Percentiles rank a stretch among this genome's conserved stretches.
Conservation (phyloP, 2,113 vertebrate species). For the Herpetotheres cachinnans region DNA sequence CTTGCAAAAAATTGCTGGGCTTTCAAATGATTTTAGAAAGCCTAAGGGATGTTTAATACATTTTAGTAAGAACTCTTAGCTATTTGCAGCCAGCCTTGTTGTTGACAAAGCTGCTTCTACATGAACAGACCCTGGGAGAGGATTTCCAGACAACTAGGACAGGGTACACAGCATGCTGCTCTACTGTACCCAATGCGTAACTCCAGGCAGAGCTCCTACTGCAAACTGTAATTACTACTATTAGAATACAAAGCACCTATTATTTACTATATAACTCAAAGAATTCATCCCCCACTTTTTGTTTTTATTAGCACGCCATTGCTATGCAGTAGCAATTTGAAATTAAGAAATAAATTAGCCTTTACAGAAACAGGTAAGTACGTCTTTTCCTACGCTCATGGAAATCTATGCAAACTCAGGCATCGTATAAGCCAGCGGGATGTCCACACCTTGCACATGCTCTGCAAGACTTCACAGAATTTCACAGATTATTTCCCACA, state of each 20-base stretch:
- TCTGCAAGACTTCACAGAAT: background rate
- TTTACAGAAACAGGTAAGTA: background rate
- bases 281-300: background rate
- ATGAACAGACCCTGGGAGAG: background rate
- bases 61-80: background rate
- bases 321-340: background rate
- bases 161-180: background rate
- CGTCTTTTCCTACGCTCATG: background rate
- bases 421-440: background rate
- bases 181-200: background rate
- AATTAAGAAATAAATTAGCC: background rate
- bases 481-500: background rate
- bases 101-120: background rate
- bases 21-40: background rate
- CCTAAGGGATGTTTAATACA: background rate
- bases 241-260: background rate
- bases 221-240: background rate
- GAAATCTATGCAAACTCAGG: background rate
- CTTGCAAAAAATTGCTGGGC: background rate
- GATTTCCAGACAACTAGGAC: background rate
- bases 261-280: background rate
- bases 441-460: background rate
- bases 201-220: background rate
- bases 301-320: background rate
- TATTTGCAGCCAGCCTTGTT: background rate